Base-by-base conservation (phyloP, 2,113 vertebrate species). In the Pipra filicauda region DNA sequence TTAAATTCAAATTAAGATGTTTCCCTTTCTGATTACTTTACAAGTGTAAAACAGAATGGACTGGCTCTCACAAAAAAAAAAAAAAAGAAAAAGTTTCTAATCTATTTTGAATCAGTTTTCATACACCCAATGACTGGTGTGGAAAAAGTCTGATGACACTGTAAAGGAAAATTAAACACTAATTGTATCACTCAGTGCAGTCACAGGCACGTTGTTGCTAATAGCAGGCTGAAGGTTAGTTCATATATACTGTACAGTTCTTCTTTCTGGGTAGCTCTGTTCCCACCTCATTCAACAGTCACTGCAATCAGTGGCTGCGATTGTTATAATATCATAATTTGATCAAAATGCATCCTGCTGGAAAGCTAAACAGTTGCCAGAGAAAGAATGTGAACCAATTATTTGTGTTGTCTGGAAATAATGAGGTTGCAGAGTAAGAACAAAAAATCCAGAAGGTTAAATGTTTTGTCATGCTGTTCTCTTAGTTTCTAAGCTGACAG, bases 251-350 rank as follows among this genome's bases (percentile, higher is more conserved):
- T 78, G 88, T 86, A 93, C 27, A 24, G 33, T 89, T 85, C 65
- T 90, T n/a, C 62, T 95, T 87, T 37, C 51, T 95, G 91, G 27
- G 59, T 84, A 82, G 73, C 46, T 96, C 87, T 88, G 43, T 83
- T 97, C 82, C 79, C 91, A 94, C 71, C 80, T 90, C 95, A 94
- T 96, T 97, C 95, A 95, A 97, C 93, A 95, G 89, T 89, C 54
- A 96, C 91, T 97, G 98, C 89, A 95, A 74, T 96, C 81, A 97
- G 64, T 65, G 94, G 28, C 65, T 97, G 48, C 85, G 97, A 96
- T 64, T 54, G 57, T 43, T 52, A 91, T 88, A 57, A 91, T 93
- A 57, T 64, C 59, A 57, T 51, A 30, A 89, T 89, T 92, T 75
- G 26, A 94, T 82, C 67, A 93, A 93, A 97, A 97, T 48, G 33